phyloP scores from a whole-genome alignment of 2,888 invertebrate genomes.

The Parnassius mnemosyne region DNA sequence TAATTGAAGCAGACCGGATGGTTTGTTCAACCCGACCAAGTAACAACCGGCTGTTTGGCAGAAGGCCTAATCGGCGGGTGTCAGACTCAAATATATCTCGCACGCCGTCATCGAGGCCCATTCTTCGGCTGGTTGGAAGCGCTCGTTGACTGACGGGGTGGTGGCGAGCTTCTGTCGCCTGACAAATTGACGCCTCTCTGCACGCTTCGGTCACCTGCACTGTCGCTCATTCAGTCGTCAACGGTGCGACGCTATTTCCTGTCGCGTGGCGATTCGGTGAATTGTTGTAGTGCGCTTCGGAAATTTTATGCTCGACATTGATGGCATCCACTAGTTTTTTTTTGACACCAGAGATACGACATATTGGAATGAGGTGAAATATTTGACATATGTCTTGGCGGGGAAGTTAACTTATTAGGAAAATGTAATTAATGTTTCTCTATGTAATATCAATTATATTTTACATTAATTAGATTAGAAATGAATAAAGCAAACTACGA shows the following conservation, averaged over 20 bases:
- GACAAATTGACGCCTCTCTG: conserved; percentile 74
- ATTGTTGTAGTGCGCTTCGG: not conserved
- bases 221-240: conserved; percentile 35
- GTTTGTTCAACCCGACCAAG: conserved; percentile 63
- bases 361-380: no score
- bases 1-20: conserved; percentile 61
- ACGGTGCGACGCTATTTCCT: conserved; percentile 14
- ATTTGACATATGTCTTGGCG: no score
- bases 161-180: conserved; percentile 51
- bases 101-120: conserved; percentile 65
- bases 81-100: conserved; percentile 68
- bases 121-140: conserved; percentile 70
- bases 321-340: no score
- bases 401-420: no score
- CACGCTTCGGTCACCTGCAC: conserved; percentile 39
- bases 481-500: no score
- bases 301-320: no score
- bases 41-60: conserved; percentile 55
- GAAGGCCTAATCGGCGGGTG: conserved; percentile 72
- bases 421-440: no score
- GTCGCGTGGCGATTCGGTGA: conserved; percentile 18
- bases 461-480: no score
- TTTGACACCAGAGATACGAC: no score
- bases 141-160: conserved; percentile 71
- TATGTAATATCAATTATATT: no score